Conservation (phyloP, 2,113 vertebrate species). For the Trichomycterus rosablanca region DNA sequence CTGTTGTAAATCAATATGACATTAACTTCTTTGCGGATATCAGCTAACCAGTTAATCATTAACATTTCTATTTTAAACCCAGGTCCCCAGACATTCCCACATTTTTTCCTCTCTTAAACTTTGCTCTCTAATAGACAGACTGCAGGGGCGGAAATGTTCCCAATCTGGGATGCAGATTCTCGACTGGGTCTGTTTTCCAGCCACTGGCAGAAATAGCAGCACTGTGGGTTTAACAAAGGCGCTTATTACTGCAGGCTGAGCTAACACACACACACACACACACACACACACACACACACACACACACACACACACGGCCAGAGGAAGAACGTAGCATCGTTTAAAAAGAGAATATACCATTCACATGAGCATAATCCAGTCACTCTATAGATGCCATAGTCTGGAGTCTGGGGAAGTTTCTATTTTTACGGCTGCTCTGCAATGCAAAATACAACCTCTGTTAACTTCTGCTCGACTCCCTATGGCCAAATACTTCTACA, state of each 20-base stretch:
- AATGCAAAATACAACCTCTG: background rate
- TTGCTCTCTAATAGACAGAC: no score
- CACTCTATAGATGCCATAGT: slow-evolving; percentile 2
- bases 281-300: slow-evolving; percentile 20
- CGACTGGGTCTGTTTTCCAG: slow-evolving; percentile 69
- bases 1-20: no score
- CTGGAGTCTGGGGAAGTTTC: slow-evolving; percentile 5
- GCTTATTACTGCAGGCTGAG: slow-evolving; percentile 58
- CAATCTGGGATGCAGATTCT: slow-evolving; percentile 63
- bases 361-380: slow-evolving; percentile 13
- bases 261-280: slow-evolving; percentile 38
- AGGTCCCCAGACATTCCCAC: no score
- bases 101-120: no score
- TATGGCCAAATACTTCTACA: background rate
- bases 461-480: background rate
- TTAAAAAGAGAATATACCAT: slow-evolving; percentile 16
- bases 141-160: slow-evolving; percentile 58
- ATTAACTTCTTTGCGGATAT: no score
- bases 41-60: no score
- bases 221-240: slow-evolving; percentile 71
- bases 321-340: slow-evolving; percentile 10
- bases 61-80: no score
- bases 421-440: slow-evolving; percentile 1
- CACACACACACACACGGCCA: slow-evolving; percentile 18
- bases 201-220: slow-evolving; percentile 63